Percentiles rank a stretch among this genome's conserved stretches.
Evolutionary conservation across 1,140 invertebrate species (phyloP).

Genomic region (Leptinotarsa defecta): DNA sequence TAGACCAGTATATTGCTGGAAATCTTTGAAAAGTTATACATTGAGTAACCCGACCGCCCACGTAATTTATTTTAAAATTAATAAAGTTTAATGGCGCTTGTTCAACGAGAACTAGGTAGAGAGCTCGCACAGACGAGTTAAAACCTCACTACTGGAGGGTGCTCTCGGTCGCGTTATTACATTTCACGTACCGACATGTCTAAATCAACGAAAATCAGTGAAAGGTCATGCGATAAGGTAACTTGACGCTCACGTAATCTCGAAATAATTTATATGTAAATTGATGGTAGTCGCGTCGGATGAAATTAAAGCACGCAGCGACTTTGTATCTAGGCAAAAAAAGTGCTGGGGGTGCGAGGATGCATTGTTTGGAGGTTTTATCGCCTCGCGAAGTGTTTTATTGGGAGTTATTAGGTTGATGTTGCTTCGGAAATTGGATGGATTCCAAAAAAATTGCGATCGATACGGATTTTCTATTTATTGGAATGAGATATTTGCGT

Average conservation of each 20-base stretch:
- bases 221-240: neutral
- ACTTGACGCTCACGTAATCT: neutral
- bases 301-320: slow-evolving; percentile 18
- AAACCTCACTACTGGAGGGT: too few relatives aligned
- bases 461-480: neutral
- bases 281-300: neutral
- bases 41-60: too few relatives aligned
- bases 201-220: too few relatives aligned
- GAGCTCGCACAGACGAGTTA: too few relatives aligned
- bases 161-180: too few relatives aligned
- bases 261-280: slow-evolving; percentile 20
- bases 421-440: neutral
- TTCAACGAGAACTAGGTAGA: too few relatives aligned
- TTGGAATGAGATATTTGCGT: too few relatives aligned
- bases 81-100: too few relatives aligned
- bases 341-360: neutral
- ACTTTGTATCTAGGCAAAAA: neutral
- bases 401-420: neutral
- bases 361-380: neutral
- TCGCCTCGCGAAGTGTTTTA: neutral
- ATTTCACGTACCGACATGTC: too few relatives aligned
- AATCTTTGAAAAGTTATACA: too few relatives aligned
- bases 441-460: neutral
- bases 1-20: too few relatives aligned
- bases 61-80: too few relatives aligned